Base-by-base conservation (phyloP, 2,113 vertebrate species). In the Onychostoma macrolepis region DNA sequence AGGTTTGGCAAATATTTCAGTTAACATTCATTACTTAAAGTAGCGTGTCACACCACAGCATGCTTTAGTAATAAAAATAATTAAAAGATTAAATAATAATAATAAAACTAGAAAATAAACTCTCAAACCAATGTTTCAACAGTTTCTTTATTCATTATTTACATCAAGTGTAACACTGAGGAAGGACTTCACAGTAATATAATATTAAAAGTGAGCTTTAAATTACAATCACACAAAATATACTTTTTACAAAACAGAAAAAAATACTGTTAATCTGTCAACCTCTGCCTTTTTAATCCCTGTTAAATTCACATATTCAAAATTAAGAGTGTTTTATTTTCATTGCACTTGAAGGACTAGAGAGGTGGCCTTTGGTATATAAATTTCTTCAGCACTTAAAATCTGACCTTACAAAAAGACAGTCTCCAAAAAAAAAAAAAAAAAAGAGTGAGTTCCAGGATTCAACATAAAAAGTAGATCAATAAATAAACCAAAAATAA, bases 161-260 rank as follows among this genome's bases (percentile, higher is more conserved):
- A 98, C 97, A 98, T 97, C 96, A 97, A 96, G 95, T 97, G 96
- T 98, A 99, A 99, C 97, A 99, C 97, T 97, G 97, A 97, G 92
- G 93, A 85, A 95, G 96, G 97, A 95, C 96, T 99, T 99, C 98
- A 99, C 98, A 99, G 98, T 99, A 96, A 98, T 97, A 98, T 96
- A 92, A 95, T 94, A 94, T 94, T 89, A 92, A 95, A 95, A 96
- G 96, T 97, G 95, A 97, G 94, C 95, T 97, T 99, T 98, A 99
- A 99, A 98, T 98, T 96, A 95, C 94, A 95, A 95, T 96, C 96
- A 97, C 95, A 95, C 95, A 96, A 96, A 97, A 97, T 97, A 97
- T 96, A 97, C 96, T 96, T 94, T 94, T 97, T 96, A 95, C 97
- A 96, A 96, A 96, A 96, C 96, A 95, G 91, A 93, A 94, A 94